Percentiles rank a stretch among this genome's conserved stretches.
These are phyloP conservation scores for Eulemur mongoz DNA, from an alignment of 2,797 vertebrate species.

Conservation along the genomic window DNA sequence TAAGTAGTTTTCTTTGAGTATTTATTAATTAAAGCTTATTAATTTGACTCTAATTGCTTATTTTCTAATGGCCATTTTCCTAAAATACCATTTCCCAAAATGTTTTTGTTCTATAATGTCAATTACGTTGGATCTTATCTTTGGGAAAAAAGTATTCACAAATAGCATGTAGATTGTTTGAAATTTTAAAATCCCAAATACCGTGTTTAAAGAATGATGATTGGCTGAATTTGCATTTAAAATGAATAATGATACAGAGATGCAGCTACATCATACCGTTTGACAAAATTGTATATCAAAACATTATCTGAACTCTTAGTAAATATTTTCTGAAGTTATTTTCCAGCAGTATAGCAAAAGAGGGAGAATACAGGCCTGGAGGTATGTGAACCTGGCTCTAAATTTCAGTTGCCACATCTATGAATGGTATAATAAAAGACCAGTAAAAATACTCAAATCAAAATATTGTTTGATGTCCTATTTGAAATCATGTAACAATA, in stretches of 20 bases:
- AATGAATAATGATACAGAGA: neutral
- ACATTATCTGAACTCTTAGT: conserved; percentile 10
- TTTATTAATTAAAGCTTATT: conserved; percentile 35
- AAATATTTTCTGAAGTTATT: conserved; percentile 16
- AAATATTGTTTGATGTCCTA: neutral
- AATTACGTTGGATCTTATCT: neutral
- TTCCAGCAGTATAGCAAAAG: neutral
- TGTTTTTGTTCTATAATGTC: neutral
- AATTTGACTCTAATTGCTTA: neutral
- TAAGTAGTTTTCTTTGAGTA: conserved; percentile 29
- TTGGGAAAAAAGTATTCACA: neutral
- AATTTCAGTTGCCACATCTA: neutral
- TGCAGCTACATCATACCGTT: conserved; percentile 28
- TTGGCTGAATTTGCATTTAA: neutral
- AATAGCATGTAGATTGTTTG: neutral
- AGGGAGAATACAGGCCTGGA: neutral
- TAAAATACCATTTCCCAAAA: neutral
- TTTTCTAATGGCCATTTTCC: neutral
- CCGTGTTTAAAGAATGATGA: neutral
- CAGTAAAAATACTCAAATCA: neutral
- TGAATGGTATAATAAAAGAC: neutral
- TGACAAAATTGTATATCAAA: conserved; percentile 41
- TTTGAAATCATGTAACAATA: neutral
- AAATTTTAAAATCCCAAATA: conserved; percentile 59
- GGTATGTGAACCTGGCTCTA: neutral